These are phyloP conservation scores for Nyctibius grandis DNA, from an alignment of 2,797 vertebrate genomes.

Conservation along the genomic window DNA sequence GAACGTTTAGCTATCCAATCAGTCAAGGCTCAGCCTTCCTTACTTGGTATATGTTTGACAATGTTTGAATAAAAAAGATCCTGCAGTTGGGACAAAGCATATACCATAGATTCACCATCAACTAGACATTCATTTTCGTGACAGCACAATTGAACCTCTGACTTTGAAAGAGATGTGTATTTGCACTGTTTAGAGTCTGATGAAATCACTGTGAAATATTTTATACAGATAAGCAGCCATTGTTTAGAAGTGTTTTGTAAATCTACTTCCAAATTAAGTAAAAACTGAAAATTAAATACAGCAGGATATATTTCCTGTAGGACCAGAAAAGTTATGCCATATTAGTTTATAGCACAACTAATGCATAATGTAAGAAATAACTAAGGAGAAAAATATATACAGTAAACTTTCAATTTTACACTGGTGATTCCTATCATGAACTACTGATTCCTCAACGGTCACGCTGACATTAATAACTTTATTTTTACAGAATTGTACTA, in stretches of 20 bases:
- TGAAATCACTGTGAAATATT: not conserved
- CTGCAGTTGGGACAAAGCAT: not conserved
- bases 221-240: not conserved
- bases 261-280: not conserved
- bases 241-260: not conserved
- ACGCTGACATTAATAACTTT: not conserved
- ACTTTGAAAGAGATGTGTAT: not conserved
- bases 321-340: not conserved
- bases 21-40: not conserved
- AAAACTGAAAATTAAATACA: not conserved
- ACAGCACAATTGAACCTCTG: rapidly evolving
- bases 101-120: not conserved
- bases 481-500: not conserved
- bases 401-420: not conserved
- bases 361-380: not conserved
- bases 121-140: not conserved
- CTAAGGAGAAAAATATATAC: not conserved
- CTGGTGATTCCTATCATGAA: not conserved
- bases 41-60: not conserved
- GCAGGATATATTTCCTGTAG: not conserved
- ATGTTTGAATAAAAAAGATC: not conserved
- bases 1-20: not conserved
- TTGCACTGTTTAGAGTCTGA: not conserved
- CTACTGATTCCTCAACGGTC: not conserved
- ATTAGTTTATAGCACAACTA: not conserved